Conservation (phyloP, 2,113 vertebrate genomes). For the Geothlypis trichas region DNA sequence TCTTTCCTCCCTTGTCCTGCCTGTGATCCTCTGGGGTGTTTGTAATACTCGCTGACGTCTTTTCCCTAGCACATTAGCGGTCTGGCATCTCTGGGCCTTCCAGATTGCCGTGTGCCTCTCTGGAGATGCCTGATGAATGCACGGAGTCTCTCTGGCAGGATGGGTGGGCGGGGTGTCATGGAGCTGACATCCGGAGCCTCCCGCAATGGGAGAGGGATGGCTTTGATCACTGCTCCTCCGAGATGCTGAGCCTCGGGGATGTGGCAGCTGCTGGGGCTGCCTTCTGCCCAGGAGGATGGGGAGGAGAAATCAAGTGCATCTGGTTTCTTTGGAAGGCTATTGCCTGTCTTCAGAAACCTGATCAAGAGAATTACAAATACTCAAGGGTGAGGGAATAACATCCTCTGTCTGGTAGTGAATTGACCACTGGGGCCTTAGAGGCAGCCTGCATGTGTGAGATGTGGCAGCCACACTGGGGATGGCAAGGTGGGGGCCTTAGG, state of each 20-base stretch:
- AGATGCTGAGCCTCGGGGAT: constrained; percentile 16
- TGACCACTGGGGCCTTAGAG: not conserved
- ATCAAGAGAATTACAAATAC: not conserved
- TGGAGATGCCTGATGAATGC: constrained; percentile 54
- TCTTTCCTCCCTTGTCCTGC: constrained; percentile 19
- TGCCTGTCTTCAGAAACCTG: not conserved
- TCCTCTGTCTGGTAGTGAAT: not conserved
- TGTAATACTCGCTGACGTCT: constrained; percentile 6
- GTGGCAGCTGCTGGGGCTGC: constrained; percentile 20
- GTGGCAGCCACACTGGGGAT: not conserved
- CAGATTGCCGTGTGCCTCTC: constrained; percentile 51
- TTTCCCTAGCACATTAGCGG: constrained; percentile 11
- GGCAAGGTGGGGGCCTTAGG: not conserved
- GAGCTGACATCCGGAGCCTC: constrained; percentile 38
- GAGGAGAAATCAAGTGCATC: constrained; percentile 12
- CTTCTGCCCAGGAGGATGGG: not conserved
- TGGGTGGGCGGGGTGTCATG: constrained; percentile 43
- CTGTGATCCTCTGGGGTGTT: not conserved
- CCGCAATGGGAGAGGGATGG: not conserved
- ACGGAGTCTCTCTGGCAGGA: constrained; percentile 23
- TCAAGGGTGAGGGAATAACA: not conserved
- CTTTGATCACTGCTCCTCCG: constrained; percentile 16
- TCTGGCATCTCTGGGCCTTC: constrained; percentile 55
- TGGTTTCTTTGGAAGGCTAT: not conserved
- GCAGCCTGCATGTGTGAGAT: rapidly evolving